Evolutionary conservation across 1,140 invertebrate genomes (phyloP).

Genomic region (Tetramorium alpestre): DNA sequence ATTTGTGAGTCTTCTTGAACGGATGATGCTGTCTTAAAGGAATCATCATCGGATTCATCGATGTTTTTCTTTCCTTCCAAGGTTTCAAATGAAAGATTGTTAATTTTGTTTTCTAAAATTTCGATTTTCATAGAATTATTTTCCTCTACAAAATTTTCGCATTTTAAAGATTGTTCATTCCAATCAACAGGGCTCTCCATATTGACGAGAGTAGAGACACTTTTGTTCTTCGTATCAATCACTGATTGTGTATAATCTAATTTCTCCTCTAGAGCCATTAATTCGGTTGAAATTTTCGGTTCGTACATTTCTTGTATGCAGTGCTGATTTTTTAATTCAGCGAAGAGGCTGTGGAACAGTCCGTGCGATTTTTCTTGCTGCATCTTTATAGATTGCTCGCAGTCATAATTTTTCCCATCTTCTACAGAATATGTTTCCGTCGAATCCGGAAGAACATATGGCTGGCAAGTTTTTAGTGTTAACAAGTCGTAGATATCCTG

Average conservation of each 20-base stretch:
- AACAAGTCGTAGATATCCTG: conserved; percentile 47
- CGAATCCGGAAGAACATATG: neutral
- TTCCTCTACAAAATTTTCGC: neutral
- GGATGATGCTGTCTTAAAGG: conserved; percentile 51
- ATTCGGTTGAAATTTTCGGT: neutral
- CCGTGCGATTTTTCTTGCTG: neutral
- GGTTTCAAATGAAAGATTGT: neutral
- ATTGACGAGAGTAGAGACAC: neutral
- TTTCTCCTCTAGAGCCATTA: conserved; percentile 18
- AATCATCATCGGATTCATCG: conserved; percentile 59
- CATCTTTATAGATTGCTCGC: neutral
- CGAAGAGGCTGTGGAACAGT: conserved; percentile 20
- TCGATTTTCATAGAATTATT: neutral
- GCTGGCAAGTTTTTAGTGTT: conserved; percentile 20
- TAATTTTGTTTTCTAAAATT: neutral
- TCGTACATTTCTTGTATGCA: neutral
- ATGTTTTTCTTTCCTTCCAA: conserved; percentile 1
- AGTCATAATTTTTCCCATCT: neutral
- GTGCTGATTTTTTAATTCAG: conserved; percentile 4
- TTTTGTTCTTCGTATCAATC: neutral
- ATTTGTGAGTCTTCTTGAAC: neutral
- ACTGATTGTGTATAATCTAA: neutral
- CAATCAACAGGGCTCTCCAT: neutral
- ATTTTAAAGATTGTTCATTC: neutral
- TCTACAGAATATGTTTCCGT: neutral